phyloP scores from a whole-genome alignment of 2,888 invertebrate genomes.

The Drosophila hawaiiensis region DNA sequence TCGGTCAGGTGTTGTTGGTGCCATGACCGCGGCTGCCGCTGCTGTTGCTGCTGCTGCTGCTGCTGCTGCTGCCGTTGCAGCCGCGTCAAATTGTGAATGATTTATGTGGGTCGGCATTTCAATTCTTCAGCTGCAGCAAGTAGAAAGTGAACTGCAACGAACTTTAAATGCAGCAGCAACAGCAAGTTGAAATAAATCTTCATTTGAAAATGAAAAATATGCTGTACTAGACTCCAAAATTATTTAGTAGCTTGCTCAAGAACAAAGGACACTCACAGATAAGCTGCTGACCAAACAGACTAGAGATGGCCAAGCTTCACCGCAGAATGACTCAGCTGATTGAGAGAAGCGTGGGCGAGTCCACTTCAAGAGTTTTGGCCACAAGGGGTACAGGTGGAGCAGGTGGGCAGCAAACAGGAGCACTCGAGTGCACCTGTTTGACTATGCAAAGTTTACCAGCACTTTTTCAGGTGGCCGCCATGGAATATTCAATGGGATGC shows the following conservation, averaged over 20 bases:
- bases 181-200: slow-evolving; percentile 33
- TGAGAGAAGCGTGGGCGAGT: slow-evolving; percentile 27
- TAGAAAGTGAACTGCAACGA: slow-evolving; percentile 63
- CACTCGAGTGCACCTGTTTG: slow-evolving; percentile 68
- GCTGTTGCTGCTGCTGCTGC: background rate
- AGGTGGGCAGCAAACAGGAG: background rate
- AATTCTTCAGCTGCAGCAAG: slow-evolving; percentile 43
- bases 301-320: background rate
- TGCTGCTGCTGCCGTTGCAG: slow-evolving; percentile 50
- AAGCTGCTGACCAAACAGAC: background rate
- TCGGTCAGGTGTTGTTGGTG: slow-evolving; percentile 74
- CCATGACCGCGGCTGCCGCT: slow-evolving; percentile 56
- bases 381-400: background rate
- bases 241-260: slow-evolving; percentile 21
- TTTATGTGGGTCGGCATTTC: slow-evolving; percentile 74
- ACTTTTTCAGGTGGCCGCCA: slow-evolving; percentile 58
- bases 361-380: slow-evolving; percentile 1
- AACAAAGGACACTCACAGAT: slow-evolving; percentile 14
- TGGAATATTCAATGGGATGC: slow-evolving; percentile 56
- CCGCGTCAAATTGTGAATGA: slow-evolving; percentile 78
- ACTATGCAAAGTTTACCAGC: slow-evolving; percentile 67
- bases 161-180: slow-evolving; percentile 30
- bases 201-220: slow-evolving; percentile 8
- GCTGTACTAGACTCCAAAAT: slow-evolving; percentile 19
- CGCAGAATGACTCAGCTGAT: slow-evolving; percentile 53